phyloP scores from a whole-genome alignment of 2,113 vertebrate species.

The Baryphthengus martii region DNA sequence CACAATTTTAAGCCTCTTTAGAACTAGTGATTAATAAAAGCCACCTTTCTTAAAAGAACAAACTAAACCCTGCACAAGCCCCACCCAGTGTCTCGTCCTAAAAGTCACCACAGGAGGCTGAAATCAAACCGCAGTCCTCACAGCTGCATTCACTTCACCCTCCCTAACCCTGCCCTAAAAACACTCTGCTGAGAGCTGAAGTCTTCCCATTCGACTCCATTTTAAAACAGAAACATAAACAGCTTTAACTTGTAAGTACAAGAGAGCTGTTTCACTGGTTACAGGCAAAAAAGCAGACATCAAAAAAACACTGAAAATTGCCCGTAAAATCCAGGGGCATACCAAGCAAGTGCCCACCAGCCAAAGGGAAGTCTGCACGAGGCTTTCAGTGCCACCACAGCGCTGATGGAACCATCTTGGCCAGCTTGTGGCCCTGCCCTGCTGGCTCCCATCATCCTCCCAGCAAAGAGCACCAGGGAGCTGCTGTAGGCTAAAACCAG shows the following conservation, averaged over 20 bases:
- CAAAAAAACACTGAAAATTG: background rate
- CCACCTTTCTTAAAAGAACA: background rate
- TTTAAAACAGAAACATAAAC: background rate
- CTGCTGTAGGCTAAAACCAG: background rate
- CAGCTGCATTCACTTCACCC: background rate
- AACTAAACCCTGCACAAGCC: background rate
- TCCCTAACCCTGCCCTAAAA: background rate
- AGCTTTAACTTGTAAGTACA: background rate
- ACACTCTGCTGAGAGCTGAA: background rate
- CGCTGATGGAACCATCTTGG: background rate
- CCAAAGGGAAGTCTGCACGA: background rate
- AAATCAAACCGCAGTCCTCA: background rate
- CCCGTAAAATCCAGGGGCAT: background rate
- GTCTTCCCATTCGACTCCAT: background rate
- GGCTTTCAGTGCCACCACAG: background rate
- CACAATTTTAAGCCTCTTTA: background rate
- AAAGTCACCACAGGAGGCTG: background rate
- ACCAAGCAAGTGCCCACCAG: background rate
- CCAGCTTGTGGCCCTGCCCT: background rate
- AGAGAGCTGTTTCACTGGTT: background rate
- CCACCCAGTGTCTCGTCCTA: rapidly evolving
- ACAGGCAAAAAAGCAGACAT: background rate
- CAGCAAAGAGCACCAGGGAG: background rate
- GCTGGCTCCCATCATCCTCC: background rate
- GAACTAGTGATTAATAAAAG: background rate